Evolutionary conservation across 1,140 invertebrate genomes (phyloP), one percentile per base, ranked within the genome.

Genomic region (Caerostris extrusa): DNA sequence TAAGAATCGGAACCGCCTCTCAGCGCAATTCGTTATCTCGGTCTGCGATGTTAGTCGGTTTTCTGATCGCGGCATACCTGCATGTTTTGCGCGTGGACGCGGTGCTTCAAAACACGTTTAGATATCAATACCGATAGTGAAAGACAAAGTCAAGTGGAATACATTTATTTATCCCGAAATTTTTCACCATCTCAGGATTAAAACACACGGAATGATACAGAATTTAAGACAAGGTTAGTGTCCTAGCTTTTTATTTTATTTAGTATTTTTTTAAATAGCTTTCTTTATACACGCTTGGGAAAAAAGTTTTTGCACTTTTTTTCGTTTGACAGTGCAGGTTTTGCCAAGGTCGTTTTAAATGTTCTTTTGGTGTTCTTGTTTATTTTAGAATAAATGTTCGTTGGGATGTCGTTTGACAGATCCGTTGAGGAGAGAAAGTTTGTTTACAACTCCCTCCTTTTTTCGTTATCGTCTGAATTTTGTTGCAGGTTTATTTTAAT

Each of bases 191-290:
- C 56, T 83, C n/a, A 53, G 69, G 69, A 71, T 71, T 71, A 71
- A 71, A 71, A 71, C 7, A 83, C 17, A 17, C 81, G 81, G 81
- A 14, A 83, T 83, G 81, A 8, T 83, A 56, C 56, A 83, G 53
- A 83, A 56, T 83, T 57, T 83, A 56, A 57, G 14, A 57, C 81
- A 83, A 83, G 81, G 81, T 83, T 55, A 83, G 81, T 57, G 81
- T 57, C 81, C 81, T 83, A 56, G 10, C 53, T 83, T 57, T 7
- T 82, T 19, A 34, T 34, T 34, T 34, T 34, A 34, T 64, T 34
- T 34, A 34, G 17, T 64, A 64, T 7, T 7, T 64, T 64, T 64
- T 64, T 64, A 64, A 64, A 64, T 10, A 17, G 61, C 7, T 7
- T 69, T 69, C 50, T 71, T 71, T 71, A 10, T 71, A 71, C 50